Percentiles rank a stretch among this genome's conserved stretches.
Evolutionary conservation across 2,797 vertebrate genomes (phyloP).

Genomic region (Manis pentadactyla): DNA sequence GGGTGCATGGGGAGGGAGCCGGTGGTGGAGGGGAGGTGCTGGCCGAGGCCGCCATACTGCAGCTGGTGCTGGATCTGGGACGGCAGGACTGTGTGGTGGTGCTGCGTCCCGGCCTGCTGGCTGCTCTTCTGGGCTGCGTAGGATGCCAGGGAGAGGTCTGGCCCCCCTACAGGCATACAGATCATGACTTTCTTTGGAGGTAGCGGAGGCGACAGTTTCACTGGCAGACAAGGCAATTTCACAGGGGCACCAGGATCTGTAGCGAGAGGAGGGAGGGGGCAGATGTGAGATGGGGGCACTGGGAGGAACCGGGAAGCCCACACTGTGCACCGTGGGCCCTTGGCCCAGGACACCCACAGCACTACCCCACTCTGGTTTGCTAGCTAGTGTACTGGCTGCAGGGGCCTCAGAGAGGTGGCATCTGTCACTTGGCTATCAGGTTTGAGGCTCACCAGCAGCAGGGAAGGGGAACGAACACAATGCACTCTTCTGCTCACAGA

Average conservation of each 20-base stretch:
- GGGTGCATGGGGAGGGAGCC: constrained; percentile 92
- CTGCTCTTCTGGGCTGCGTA: constrained; percentile 93
- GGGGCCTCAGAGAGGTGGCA: not conserved
- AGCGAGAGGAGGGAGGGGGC: constrained; percentile 78
- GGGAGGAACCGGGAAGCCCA: not conserved
- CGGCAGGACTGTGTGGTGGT: constrained; percentile 93
- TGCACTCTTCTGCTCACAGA: not conserved
- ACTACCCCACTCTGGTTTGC: not conserved
- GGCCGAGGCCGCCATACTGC: constrained; percentile 94
- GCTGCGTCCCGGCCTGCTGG: constrained; percentile 89
- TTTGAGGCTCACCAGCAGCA: not conserved
- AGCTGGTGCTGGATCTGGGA: constrained; percentile 96
- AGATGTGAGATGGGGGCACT: constrained; percentile 47
- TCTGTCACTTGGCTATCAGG: not conserved
- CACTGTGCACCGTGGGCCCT: accelerated
- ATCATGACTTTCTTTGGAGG: constrained; percentile 99
- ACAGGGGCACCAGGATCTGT: constrained; percentile 95
- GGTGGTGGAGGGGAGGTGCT: constrained; percentile 88
- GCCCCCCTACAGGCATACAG: constrained; percentile 94
- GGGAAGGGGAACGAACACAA: accelerated
- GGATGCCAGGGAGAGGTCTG: constrained; percentile 91
- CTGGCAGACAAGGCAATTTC: constrained; percentile 97
- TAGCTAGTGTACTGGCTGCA: accelerated
- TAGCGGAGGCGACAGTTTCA: constrained; percentile 97
- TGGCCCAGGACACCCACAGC: accelerated